Evolutionary conservation across 2,888 invertebrate genomes (phyloP).

Genomic region (Falcaria lacertinaria): DNA sequence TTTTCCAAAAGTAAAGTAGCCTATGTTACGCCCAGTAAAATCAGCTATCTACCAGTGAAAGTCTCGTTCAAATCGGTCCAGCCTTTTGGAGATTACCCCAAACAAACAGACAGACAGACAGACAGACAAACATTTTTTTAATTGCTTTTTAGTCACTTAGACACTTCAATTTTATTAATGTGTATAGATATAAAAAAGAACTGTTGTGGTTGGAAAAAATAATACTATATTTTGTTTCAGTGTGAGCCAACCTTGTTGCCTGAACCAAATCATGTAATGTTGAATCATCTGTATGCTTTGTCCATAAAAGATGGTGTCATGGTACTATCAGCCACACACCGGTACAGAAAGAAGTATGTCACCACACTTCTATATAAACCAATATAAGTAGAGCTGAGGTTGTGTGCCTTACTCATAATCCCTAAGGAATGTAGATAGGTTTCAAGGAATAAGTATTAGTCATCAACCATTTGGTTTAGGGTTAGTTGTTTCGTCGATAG

Average conservation of each 20-base stretch:
- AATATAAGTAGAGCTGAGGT: slow-evolving; percentile 79
- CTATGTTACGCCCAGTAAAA: too few species aligned
- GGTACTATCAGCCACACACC: slow-evolving; percentile 98
- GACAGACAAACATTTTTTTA: too few species aligned
- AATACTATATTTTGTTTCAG: slow-evolving; percentile 73
- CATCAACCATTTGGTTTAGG: background rate
- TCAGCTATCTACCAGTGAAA: too few species aligned
- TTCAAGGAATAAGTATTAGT: background rate
- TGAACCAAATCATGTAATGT: slow-evolving; percentile 99
- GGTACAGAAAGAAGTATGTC: slow-evolving; percentile 99
- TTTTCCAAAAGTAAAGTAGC: too few species aligned
- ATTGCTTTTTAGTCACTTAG: too few species aligned
- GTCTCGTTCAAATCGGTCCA: too few species aligned
- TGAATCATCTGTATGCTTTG: slow-evolving; percentile 99
- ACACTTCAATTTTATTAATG: too few species aligned
- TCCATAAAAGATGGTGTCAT: slow-evolving; percentile 99
- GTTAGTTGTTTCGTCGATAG: background rate
- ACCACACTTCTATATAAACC: slow-evolving; percentile 99
- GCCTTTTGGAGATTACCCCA: too few species aligned
- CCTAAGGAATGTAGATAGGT: background rate
- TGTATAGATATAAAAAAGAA: too few species aligned
- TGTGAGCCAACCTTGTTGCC: slow-evolving; percentile 99
- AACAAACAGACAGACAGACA: too few species aligned
- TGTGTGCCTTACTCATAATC: too few species aligned
- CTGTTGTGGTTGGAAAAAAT: background rate